Conservation (phyloP, 2,888 invertebrate species). For the Lycophotia porphyrea region DNA sequence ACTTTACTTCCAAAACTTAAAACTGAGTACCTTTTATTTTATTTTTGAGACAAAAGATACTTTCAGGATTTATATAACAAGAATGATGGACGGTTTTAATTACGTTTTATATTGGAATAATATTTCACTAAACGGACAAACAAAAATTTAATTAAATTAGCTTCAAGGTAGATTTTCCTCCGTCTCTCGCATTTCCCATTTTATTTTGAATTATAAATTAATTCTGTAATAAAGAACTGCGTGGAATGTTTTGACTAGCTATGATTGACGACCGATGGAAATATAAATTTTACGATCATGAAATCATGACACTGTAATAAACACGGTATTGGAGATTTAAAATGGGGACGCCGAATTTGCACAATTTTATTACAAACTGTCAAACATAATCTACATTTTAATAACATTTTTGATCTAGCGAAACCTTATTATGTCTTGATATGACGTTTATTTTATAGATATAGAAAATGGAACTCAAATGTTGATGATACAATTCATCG, state of each 20-base stretch:
- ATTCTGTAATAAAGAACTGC: constrained; percentile 51
- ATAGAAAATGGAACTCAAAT: background rate
- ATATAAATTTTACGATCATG: constrained; percentile 59
- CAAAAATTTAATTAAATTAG: constrained; percentile 57
- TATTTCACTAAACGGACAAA: constrained; percentile 60
- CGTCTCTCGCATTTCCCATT: constrained; percentile 30
- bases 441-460: background rate
- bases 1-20: constrained; percentile 43
- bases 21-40: constrained; percentile 44
- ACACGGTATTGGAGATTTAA: constrained; percentile 39
- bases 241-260: constrained; percentile 47
- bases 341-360: constrained; percentile 44
- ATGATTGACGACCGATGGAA: constrained; percentile 58
- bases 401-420: constrained; percentile 14
- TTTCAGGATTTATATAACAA: constrained; percentile 44
- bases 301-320: constrained; percentile 57
- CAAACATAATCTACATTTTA: constrained; percentile 30
- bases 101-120: constrained; percentile 60
- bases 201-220: constrained; percentile 51
- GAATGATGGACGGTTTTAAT: constrained; percentile 60
- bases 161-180: constrained; percentile 32
- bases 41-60: constrained; percentile 59
- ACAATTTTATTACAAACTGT: constrained; percentile 32
- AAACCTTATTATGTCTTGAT: background rate
- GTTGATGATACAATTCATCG: constrained; percentile 56